Conservation (phyloP, 2,888 invertebrate genomes). For the Lissonota sp. region DNA sequence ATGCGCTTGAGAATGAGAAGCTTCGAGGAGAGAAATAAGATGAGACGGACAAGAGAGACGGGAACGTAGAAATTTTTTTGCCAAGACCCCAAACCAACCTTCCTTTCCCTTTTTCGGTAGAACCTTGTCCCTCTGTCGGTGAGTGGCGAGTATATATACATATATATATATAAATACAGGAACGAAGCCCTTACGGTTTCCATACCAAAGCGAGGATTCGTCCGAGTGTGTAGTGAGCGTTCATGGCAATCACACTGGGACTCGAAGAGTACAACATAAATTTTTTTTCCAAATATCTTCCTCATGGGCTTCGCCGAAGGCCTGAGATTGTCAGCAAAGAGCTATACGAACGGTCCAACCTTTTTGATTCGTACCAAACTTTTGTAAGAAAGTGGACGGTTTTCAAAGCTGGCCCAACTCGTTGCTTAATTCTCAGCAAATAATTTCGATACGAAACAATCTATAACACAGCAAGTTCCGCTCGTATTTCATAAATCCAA, state of each 20-base stretch:
- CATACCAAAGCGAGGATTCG: too few species aligned
- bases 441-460: background rate
- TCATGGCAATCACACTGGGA: constrained; percentile 7
- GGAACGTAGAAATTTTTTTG: constrained; percentile 52
- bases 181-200: constrained; percentile 11
- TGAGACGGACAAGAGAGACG: constrained; percentile 46
- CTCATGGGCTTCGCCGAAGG: constrained; percentile 71
- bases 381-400: too few species aligned
- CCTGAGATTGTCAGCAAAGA: too few species aligned
- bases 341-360: too few species aligned
- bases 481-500: too few species aligned
- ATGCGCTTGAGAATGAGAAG: constrained; percentile 39
- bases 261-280: constrained; percentile 36
- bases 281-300: constrained; percentile 62
- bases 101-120: constrained; percentile 59
- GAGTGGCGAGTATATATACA: constrained; percentile 27
- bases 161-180: background rate
- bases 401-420: background rate
- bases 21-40: constrained; percentile 32
- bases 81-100: constrained; percentile 36
- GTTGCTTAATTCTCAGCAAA: background rate
- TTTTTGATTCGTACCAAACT: too few species aligned
- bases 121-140: constrained; percentile 53
- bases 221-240: constrained; percentile 27
- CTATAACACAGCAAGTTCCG: background rate